Evolutionary conservation across 64 coral and sea anemone species (phyloP).

Genomic region (Dendronephthya gigantea): DNA sequence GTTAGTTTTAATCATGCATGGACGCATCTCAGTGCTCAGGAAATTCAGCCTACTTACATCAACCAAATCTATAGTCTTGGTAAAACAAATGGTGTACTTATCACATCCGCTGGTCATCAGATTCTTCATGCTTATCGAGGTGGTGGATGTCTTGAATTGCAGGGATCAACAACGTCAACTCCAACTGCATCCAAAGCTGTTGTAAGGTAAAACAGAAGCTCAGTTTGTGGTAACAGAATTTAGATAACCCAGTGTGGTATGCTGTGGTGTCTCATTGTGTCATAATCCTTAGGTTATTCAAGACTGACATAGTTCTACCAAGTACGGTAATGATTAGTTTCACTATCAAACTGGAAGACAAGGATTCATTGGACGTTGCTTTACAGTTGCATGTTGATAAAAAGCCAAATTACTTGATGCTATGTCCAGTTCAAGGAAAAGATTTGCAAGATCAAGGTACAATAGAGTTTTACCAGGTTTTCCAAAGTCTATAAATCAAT

Average conservation of each 20-base stretch:
- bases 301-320: conserved; percentile 39
- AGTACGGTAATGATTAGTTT: conserved; percentile 64
- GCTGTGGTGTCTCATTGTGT: background rate
- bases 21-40: background rate
- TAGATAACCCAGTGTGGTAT: background rate
- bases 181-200: background rate
- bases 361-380: conserved; percentile 39
- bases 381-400: conserved; percentile 65
- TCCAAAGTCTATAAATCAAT: no score
- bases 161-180: background rate
- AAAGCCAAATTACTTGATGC: conserved; percentile 66
- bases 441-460: conserved; percentile 33
- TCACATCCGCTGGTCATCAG: background rate
- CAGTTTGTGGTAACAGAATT: no score
- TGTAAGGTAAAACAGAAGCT: background rate
- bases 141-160: background rate
- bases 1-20: background rate
- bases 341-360: conserved; percentile 50
- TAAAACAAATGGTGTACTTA: background rate
- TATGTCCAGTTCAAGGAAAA: conserved; percentile 35
- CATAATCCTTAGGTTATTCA: conserved; percentile 53
- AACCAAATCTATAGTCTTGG: conserved; percentile 10
- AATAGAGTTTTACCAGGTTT: no score
- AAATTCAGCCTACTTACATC: background rate
- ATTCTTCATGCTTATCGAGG: background rate